A percentile compares a stretch with the other conserved stretches of the same genome.
Evolutionary conservation across 1,140 invertebrate genomes (phyloP).

Genomic region (Oncopodura yosiiana): DNA sequence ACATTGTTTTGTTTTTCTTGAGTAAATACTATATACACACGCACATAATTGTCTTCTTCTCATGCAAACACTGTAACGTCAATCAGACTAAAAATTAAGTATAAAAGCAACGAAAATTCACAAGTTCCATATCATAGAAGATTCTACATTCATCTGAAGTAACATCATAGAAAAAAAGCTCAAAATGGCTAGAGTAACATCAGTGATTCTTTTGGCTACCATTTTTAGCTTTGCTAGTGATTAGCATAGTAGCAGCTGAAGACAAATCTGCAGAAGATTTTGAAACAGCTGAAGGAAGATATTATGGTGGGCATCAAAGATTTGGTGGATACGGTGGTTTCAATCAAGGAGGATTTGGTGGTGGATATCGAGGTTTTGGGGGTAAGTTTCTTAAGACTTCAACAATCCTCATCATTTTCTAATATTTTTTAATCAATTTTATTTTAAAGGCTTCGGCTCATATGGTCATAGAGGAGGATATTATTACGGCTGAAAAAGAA

Average conservation of each 20-base stretch:
- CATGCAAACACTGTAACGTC: not conserved
- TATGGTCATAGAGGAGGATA: not conserved
- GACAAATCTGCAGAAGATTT: not conserved
- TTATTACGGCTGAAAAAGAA: constrained; percentile 4
- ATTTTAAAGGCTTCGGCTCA: not conserved
- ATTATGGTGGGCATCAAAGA: not conserved
- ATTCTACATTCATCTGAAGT: not conserved
- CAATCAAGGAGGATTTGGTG: not conserved
- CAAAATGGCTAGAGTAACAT: not conserved
- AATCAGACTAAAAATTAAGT: not conserved
- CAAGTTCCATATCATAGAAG: not conserved
- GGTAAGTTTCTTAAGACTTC: not conserved
- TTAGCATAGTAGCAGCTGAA: constrained; percentile 1
- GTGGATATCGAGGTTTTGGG: not conserved
- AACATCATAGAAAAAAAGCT: not conserved
- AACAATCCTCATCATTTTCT: not conserved
- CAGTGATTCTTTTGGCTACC: constrained; percentile 5
- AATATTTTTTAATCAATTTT: not conserved
- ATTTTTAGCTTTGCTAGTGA: constrained; percentile 5
- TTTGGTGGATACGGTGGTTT: constrained; percentile 9
- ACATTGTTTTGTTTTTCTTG: too few relatives aligned
- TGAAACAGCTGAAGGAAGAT: not conserved
- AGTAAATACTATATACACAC: too few relatives aligned
- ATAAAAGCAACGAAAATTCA: constrained; percentile 2
- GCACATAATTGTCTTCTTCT: too few relatives aligned